A percentile compares a stretch with the other conserved stretches of the same genome.
Conservation (phyloP, 2,888 invertebrate species). For the Liopterus haemorrhoidalis region DNA sequence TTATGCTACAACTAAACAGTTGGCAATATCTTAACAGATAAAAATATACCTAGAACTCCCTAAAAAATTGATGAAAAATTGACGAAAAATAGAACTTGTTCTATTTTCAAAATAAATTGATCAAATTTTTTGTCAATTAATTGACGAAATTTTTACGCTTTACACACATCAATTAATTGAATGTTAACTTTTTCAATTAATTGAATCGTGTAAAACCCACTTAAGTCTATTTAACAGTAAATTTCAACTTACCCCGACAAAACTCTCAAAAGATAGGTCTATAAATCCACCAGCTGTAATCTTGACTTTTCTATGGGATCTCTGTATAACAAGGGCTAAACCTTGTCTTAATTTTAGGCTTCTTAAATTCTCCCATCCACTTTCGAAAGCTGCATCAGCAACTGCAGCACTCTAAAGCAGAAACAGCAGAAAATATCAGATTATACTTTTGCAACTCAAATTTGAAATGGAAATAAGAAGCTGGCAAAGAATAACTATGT, state of each 20-base stretch:
- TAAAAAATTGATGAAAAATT: too few relatives aligned
- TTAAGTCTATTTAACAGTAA: too few relatives aligned
- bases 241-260: conserved; percentile 13
- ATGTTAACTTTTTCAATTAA: too few relatives aligned
- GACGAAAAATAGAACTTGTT: too few relatives aligned
- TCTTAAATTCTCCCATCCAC: conserved; percentile 7
- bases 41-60: too few relatives aligned
- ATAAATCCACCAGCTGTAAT: conserved; percentile 16
- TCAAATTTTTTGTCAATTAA: too few relatives aligned
- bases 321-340: conserved; percentile 8
- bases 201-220: too few relatives aligned
- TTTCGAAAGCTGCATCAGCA: conserved; percentile 14
- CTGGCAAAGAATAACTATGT: background rate
- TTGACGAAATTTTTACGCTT: too few relatives aligned
- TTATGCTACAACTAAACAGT: too few relatives aligned
- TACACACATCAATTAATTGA: too few relatives aligned
- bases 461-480: background rate
- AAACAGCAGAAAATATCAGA: background rate
- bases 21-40: too few relatives aligned
- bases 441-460: background rate
- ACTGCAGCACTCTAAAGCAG: conserved; percentile 9
- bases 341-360: conserved; percentile 11
- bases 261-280: conserved; percentile 14
- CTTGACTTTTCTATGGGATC: conserved; percentile 2
- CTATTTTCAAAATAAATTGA: too few relatives aligned